Base-by-base conservation (phyloP, 2,113 vertebrate species). In the Paratilapia polleni region DNA sequence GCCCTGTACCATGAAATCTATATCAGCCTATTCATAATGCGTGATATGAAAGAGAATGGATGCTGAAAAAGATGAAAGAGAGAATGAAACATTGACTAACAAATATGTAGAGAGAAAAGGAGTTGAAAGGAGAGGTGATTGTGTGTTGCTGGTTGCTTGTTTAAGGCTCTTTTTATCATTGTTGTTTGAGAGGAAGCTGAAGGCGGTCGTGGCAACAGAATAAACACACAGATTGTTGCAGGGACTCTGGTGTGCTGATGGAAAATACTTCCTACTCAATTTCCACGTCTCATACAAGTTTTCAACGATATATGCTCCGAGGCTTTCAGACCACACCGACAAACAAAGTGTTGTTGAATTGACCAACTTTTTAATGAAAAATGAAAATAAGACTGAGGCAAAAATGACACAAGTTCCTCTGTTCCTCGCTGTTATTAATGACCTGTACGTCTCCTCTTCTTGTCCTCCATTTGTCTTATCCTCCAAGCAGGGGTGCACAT, bases 1-100 rank as follows among this genome's bases (percentile, higher is more conserved):
- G 31, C 78, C 80, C 66, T 70, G 73, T n/a, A 79, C 83, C 83
- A 85, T 85, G 79, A 89, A 88, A 89, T 88, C 88, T 73, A 81
- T 88, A 84, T 86, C 54, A n/a, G 26, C 54, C 57, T 74, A 81
- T 89, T 83, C 80, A 81, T 20, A 73, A 70, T 6, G 22, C 41
- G 17, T 56, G 73, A 85, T 81, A 61, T 81, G 80, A 79, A 80
- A 83, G 80, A 81, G 43, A 79, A 52, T 52, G 36, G 57, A 83
- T 82, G 81, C n/a, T 81, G 43, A 63, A 54, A 24, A 62, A 80
- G 86, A 87, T 85, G 82, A 86, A 78, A 78, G 63, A 20, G 36
- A 63, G 70, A 80, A 49, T 76, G 57, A 86, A 83, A 83, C 88
- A 87, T 60, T 87, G 80, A 87, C 81, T 77, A 85, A 60, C 76